Conservation (phyloP, 2,113 vertebrate species). For the Cebus imitator region DNA sequence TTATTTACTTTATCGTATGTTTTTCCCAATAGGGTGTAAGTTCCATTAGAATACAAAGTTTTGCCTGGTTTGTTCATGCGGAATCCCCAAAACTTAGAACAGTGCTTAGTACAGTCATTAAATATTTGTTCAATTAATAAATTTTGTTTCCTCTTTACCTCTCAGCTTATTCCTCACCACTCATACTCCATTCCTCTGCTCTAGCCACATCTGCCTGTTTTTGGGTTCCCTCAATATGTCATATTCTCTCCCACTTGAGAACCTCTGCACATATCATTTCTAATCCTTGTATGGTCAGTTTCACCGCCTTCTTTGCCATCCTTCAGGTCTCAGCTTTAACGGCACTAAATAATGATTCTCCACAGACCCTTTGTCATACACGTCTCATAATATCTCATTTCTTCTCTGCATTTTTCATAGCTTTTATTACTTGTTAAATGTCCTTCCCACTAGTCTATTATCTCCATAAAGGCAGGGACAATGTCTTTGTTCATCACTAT, state of each 20-base stretch:
- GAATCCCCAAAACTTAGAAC: not conserved
- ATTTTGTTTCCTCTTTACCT: not conserved
- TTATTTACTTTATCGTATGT: not conserved
- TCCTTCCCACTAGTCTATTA: not conserved
- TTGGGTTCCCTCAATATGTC: not conserved
- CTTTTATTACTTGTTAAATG: not conserved
- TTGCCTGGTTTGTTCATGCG: not conserved
- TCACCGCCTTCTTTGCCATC: not conserved
- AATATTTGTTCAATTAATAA: not conserved
- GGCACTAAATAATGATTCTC: not conserved
- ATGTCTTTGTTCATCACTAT: not conserved
- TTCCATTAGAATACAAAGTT: not conserved
- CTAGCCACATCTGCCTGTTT: not conserved
- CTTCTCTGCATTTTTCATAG: not conserved
- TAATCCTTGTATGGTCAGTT: not conserved
- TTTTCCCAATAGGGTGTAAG: not conserved
- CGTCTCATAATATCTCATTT: not conserved
- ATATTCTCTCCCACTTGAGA: not conserved
- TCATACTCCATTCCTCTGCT: not conserved
- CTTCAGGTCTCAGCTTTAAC: not conserved
- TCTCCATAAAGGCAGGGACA: not conserved
- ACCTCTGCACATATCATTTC: not conserved
- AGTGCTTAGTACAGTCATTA: not conserved
- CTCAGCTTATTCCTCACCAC: not conserved
- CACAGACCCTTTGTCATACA: not conserved